Base-by-base conservation (phyloP, 2,113 vertebrate genomes). In the Odontophorus gujanensis region DNA sequence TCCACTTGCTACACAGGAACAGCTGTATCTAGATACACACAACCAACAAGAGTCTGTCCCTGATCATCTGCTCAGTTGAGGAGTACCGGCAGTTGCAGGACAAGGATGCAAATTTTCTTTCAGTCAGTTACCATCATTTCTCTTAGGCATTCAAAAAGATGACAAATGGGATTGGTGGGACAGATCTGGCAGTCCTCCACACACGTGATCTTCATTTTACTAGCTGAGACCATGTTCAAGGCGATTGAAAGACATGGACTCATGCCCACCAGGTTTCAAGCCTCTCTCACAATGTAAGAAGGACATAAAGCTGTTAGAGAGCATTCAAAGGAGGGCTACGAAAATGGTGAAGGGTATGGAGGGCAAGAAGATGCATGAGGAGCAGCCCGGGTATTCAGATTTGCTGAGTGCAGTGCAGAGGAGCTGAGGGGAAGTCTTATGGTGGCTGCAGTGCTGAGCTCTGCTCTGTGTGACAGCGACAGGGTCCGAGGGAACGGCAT, bases 221-320 rank as follows among this genome's bases (percentile, higher is more conserved):
- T 28, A 71, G 38, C n/a, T 59, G 71, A 67, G 24, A 59, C 9
- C 26, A 51, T 34, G 28, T 20, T 50, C 13, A 68, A 75, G 26
- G 59, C 16, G 47, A 72, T 32, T 19, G 15, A 40, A 86, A 75
- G 30, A 36, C 2, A 5, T 6, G 53, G 18, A 58, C 42, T 79
- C 74, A 55, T 7, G 40, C 8, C 20, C 0, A 0, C n/a, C 55
- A 81, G 12, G 40, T 58, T 8, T 45, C 1, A 25, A 1, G 0
- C 21, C 22, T 38, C 51, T 53, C 36, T 75, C 25, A 13, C 17
- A n/a, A 57, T 20, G 18, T n/a, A n/a, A 57, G 28, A 11, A 32
- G 32, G 55, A n/a, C 30, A 57, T n/a, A n/a, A 57, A n/a, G 11
- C 55, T n/a, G 32, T 32, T 20, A 57, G 55, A 32, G 53, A 57